Percentiles rank a stretch among this genome's conserved stretches.
phyloP scores from a whole-genome alignment of 2,888 invertebrate genomes.

The Pammene fasciana region DNA sequence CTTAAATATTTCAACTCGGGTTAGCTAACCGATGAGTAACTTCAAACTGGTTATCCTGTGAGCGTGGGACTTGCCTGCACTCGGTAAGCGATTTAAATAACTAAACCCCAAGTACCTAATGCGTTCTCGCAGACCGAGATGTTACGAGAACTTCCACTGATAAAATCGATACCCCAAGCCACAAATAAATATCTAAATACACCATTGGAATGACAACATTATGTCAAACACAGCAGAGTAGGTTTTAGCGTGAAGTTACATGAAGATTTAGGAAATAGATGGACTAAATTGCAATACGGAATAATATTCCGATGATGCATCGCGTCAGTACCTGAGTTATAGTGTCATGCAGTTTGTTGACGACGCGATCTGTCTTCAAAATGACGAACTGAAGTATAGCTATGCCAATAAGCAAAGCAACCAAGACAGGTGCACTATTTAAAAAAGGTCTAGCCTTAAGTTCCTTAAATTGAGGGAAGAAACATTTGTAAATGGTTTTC shows the following conservation, averaged over 20 bases:
- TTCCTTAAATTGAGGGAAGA: too few relatives aligned
- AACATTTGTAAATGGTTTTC: too few relatives aligned
- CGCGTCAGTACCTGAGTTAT: constrained; percentile 27
- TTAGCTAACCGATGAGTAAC: too few relatives aligned
- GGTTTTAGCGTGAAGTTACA: not conserved
- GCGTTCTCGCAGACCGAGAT: constrained; percentile 39
- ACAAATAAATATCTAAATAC: constrained; percentile 26
- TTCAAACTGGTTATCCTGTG: not conserved
- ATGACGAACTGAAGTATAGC: not conserved
- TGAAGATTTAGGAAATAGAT: constrained; percentile 30
- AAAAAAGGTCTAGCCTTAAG: not conserved
- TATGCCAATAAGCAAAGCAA: not conserved
- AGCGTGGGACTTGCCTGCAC: not conserved
- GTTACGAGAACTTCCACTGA: constrained; percentile 43
- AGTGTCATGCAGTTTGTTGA: constrained; percentile 5
- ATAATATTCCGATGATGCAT: constrained; percentile 32
- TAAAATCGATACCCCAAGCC: constrained; percentile 37
- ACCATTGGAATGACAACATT: constrained; percentile 16
- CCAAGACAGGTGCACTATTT: too few relatives aligned
- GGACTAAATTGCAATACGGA: constrained; percentile 32
- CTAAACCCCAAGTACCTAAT: constrained; percentile 19
- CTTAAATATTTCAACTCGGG: too few relatives aligned
- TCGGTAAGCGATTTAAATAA: not conserved
- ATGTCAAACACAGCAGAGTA: constrained; percentile 19
- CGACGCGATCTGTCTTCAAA: not conserved